These are phyloP conservation scores for Eristalis arbustorum DNA, from an alignment of 2,888 invertebrate genomes.

Conservation along the genomic window DNA sequence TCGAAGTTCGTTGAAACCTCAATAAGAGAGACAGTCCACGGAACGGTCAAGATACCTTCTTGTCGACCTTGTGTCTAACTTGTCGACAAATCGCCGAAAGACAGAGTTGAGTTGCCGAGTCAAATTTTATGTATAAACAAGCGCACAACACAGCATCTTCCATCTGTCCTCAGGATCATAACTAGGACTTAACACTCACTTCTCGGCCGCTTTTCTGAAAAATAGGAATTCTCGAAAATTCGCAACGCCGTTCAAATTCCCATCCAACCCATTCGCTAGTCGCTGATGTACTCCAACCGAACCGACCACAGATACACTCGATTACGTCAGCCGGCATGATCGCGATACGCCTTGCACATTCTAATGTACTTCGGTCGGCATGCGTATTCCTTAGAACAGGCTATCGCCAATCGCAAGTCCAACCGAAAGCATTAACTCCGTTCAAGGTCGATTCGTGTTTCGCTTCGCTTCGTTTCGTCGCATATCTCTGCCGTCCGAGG, in stretches of 20 bases:
- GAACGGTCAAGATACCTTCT: too few species aligned
- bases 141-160: too few species aligned
- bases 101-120: too few species aligned
- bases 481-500: background rate
- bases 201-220: background rate
- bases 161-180: too few species aligned
- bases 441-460: slow-evolving; percentile 27
- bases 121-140: too few species aligned
- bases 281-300: background rate
- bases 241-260: background rate
- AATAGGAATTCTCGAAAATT: background rate
- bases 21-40: too few species aligned
- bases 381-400: slow-evolving; percentile 9
- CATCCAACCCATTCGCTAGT: background rate
- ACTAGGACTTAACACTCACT: too few species aligned
- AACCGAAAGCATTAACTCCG: slow-evolving; percentile 23
- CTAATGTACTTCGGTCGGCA: slow-evolving; percentile 12
- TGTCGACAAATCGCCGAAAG: too few species aligned
- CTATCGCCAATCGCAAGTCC: slow-evolving; percentile 11
- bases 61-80: too few species aligned
- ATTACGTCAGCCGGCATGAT: slow-evolving; percentile 20
- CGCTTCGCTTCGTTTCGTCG: background rate
- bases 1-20: too few species aligned
- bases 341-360: background rate
- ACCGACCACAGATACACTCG: too few species aligned